Conservation (phyloP, 2,797 vertebrate species). For the Rhabdophis nuchalis region DNA sequence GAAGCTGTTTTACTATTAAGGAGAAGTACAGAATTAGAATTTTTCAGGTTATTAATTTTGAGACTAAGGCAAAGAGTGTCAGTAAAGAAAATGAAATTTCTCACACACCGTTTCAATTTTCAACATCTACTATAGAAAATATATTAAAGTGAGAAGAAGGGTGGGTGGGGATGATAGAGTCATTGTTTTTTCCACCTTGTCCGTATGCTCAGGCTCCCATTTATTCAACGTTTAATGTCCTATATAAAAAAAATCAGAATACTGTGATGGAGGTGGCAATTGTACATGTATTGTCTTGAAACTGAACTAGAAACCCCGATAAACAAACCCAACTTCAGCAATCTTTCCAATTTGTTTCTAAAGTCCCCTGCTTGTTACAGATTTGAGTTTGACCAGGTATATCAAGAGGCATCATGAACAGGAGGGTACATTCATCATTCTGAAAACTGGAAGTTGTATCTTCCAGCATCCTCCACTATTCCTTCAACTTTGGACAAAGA, state of each 20-base stretch:
- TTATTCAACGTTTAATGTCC: not conserved
- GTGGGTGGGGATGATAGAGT: not conserved
- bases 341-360: not conserved
- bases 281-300: not conserved
- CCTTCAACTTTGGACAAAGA: too few species aligned
- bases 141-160: not conserved
- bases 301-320: not conserved
- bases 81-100: not conserved
- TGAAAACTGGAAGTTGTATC: not conserved
- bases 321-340: not conserved
- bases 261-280: not conserved
- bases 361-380: not conserved
- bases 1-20: not conserved
- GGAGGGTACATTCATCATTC: not conserved
- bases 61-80: not conserved
- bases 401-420: not conserved
- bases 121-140: not conserved
- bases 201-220: not conserved
- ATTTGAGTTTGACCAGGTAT: not conserved
- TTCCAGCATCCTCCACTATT: not conserved
- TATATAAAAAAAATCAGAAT: not conserved
- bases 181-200: not conserved
- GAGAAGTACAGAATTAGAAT: not conserved
- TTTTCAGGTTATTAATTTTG: not conserved
- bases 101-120: not conserved